phyloP scores from a whole-genome alignment of 2,113 vertebrate genomes.

The Aphelocoma coerulescens region DNA sequence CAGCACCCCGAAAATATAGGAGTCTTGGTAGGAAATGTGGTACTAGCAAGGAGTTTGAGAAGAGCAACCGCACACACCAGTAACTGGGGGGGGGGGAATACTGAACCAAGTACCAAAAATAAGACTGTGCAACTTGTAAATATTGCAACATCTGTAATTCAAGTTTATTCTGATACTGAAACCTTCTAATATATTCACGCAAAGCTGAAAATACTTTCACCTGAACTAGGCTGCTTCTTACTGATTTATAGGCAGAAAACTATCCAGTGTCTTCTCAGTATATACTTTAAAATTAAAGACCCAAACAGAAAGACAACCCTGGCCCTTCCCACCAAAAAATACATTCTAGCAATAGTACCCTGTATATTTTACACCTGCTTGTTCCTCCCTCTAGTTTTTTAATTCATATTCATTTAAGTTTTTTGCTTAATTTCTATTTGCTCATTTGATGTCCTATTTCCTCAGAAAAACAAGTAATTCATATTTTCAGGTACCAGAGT shows the following conservation, averaged over 20 bases:
- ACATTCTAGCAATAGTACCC: neutral
- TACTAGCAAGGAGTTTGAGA: neutral
- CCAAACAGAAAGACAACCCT: neutral
- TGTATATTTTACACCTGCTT: neutral
- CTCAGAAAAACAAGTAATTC: neutral
- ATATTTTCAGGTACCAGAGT: neutral
- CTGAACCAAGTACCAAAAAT: neutral
- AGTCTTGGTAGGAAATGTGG: neutral
- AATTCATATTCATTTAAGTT: neutral
- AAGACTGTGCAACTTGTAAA: neutral
- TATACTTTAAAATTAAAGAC: neutral
- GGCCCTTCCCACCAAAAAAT: neutral
- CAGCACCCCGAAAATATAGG: rapidly evolving
- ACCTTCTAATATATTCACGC: neutral
- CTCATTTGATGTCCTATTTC: neutral
- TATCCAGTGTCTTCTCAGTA: neutral
- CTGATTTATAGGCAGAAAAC: neutral
- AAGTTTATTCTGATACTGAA: neutral
- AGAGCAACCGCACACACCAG: neutral
- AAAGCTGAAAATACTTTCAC: neutral
- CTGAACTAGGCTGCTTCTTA: neutral
- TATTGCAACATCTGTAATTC: neutral
- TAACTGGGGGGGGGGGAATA: neutral
- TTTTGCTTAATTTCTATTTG: neutral
- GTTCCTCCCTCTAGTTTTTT: neutral